phyloP scores from a whole-genome alignment of 53 echinoderm and acorn worm genomes.

The Pentamera pediparva region DNA sequence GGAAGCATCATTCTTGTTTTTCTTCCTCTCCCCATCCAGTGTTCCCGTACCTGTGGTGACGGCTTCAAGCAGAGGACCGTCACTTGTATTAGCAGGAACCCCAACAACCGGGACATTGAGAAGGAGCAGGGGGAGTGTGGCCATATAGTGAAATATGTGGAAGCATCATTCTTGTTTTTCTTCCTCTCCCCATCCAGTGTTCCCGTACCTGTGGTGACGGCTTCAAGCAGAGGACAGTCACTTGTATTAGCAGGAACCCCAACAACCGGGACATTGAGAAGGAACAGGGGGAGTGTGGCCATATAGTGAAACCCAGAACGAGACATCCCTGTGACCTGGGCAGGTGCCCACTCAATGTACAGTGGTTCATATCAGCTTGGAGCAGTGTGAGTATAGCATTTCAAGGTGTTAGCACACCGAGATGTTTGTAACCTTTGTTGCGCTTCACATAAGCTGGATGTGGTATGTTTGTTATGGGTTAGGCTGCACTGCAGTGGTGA shows the following conservation, averaged over 20 bases:
- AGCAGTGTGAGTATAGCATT: slow-evolving; percentile 72
- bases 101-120: slow-evolving; percentile 42
- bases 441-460: too few species aligned
- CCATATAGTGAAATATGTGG: too few species aligned
- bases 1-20: background rate
- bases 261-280: slow-evolving; percentile 45
- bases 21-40: too few species aligned
- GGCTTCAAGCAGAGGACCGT: slow-evolving; percentile 70
- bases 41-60: slow-evolving; percentile 80
- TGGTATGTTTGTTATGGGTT: too few species aligned
- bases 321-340: slow-evolving; percentile 59
- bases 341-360: slow-evolving; percentile 76
- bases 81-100: slow-evolving; percentile 55
- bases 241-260: slow-evolving; percentile 55
- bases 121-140: slow-evolving; percentile 49
- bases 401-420: too few species aligned
- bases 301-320: slow-evolving; percentile 43
- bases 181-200: slow-evolving; percentile 55
- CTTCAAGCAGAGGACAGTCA: slow-evolving; percentile 62
- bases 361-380: slow-evolving; percentile 99
- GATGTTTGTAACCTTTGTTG: too few species aligned
- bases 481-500: too few species aligned
- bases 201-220: slow-evolving; percentile 86
- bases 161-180: background rate
- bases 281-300: slow-evolving; percentile 47